Conservation (phyloP, 2,888 invertebrate genomes). For the Caradrina kadenii region DNA sequence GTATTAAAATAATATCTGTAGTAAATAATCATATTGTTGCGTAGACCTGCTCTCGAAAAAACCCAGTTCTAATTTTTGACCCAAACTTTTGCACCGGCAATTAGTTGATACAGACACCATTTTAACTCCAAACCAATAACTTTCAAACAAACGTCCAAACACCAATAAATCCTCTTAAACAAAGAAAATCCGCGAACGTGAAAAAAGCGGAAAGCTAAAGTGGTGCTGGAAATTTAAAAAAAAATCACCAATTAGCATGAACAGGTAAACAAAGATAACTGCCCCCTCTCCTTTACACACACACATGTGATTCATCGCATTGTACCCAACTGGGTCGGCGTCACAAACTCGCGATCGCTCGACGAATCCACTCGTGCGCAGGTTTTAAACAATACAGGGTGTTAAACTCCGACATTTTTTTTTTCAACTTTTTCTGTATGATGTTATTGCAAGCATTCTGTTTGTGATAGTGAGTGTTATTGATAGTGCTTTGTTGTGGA, state of each 20-base stretch:
- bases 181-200: slow-evolving; percentile 29
- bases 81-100: neutral
- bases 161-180: slow-evolving; percentile 24
- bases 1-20: too few relatives aligned
- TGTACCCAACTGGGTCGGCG: slow-evolving; percentile 43
- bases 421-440: slow-evolving; percentile 61
- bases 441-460: slow-evolving; percentile 66
- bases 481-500: slow-evolving; percentile 72
- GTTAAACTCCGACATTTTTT: slow-evolving; percentile 33
- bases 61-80: neutral
- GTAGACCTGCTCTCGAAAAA: neutral
- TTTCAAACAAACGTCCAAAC: slow-evolving; percentile 20
- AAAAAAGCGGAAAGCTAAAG: slow-evolving; percentile 3
- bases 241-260: slow-evolving; percentile 37
- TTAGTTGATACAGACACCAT: neutral
- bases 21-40: too few relatives aligned
- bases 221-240: slow-evolving; percentile 16
- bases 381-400: slow-evolving; percentile 62
- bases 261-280: slow-evolving; percentile 63
- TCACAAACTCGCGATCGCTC: slow-evolving; percentile 73
- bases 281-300: slow-evolving; percentile 48
- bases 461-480: slow-evolving; percentile 70
- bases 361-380: slow-evolving; percentile 78
- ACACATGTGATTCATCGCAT: slow-evolving; percentile 59
- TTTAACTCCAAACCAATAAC: neutral